These are phyloP conservation scores for Callospermophilus lateralis DNA, from an alignment of 2,113 vertebrate genomes.

Conservation along the genomic window DNA sequence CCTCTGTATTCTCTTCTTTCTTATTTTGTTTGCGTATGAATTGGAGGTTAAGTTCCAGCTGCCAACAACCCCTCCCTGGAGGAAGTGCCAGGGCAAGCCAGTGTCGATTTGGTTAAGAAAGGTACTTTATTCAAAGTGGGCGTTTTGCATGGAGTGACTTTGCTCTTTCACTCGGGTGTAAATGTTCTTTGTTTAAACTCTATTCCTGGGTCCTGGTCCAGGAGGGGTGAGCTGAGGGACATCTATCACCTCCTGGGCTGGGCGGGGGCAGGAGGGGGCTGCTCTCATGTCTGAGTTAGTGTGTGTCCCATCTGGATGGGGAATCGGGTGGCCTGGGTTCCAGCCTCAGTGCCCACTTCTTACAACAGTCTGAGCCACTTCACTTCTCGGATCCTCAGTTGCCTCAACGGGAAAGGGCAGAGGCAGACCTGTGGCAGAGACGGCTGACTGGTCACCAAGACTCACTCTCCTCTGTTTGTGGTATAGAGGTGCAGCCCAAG, in stretches of 20 bases:
- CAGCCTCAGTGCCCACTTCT: no score
- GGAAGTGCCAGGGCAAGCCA: background rate
- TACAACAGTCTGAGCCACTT: background rate
- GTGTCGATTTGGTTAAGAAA: background rate
- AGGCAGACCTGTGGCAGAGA: background rate
- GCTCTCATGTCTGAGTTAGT: background rate
- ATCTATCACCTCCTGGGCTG: background rate
- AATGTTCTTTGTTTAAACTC: background rate
- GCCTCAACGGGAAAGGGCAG: background rate
- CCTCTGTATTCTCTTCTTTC: no score
- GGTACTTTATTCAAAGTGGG: background rate
- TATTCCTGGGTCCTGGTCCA: background rate
- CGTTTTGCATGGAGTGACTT: background rate
- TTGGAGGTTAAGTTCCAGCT: background rate
- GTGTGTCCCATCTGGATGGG: background rate
- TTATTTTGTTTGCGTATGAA: background rate
- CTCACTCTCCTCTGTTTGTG: background rate
- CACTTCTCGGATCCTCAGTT: background rate
- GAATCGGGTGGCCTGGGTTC: background rate
- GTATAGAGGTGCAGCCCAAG: no score
- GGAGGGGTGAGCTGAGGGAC: background rate
- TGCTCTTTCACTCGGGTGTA: background rate
- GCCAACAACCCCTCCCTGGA: background rate
- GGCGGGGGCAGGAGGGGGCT: background rate
- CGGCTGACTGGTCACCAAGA: background rate